A percentile compares a stretch with the other conserved stretches of the same genome.
Evolutionary conservation across 2,113 vertebrate genomes (phyloP).

Genomic region (Lagopus muta): DNA sequence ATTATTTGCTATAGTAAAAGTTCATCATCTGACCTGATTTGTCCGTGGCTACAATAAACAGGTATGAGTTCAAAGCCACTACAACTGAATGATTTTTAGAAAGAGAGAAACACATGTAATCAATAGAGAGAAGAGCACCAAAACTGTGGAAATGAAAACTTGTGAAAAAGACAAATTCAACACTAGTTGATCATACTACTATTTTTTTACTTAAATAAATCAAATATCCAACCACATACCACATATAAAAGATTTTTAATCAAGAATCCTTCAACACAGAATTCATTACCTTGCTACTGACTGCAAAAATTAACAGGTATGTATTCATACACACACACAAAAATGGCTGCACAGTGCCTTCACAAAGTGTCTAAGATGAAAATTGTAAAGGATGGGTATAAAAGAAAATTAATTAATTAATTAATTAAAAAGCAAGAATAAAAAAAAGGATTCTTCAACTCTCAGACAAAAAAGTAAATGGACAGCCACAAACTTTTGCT

Average conservation of each 20-base stretch:
- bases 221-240: accelerated
- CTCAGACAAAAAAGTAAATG: neutral
- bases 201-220: neutral
- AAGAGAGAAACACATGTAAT: neutral
- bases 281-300: neutral
- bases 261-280: neutral
- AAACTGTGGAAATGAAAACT: neutral
- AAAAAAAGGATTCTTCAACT: neutral
- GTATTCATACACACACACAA: neutral
- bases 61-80: neutral
- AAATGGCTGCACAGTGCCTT: neutral
- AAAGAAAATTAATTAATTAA: neutral
- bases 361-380: neutral
- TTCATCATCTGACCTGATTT: neutral
- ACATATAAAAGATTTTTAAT: neutral
- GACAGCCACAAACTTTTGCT: neutral
- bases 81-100: neutral
- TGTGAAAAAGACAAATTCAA: neutral
- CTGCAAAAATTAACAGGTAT: neutral
- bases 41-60: neutral
- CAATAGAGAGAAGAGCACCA: neutral
- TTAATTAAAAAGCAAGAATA: no score
- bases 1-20: neutral
- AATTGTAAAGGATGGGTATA: neutral
- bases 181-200: neutral